These are phyloP conservation scores for Orius insidiosus DNA, from an alignment of 1,140 invertebrate genomes.

Conservation along the genomic window DNA sequence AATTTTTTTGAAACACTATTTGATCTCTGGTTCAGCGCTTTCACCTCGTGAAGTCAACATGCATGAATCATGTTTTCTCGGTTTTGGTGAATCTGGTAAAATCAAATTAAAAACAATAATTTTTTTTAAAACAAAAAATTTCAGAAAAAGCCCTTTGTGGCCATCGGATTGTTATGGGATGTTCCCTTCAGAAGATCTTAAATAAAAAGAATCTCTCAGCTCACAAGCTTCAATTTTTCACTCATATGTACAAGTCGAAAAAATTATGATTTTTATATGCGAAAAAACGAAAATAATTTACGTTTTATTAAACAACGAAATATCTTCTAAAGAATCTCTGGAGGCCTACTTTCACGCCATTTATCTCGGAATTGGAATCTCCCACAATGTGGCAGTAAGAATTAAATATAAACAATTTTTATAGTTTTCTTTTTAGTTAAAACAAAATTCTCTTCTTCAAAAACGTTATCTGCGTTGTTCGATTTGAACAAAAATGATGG, in stretches of 20 bases:
- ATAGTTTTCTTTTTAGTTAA: not conserved
- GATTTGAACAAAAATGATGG: too few species aligned
- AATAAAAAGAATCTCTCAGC: conserved; percentile 27
- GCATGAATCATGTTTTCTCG: conserved; percentile 38
- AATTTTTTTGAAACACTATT: conserved; percentile 42
- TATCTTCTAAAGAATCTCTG: conserved; percentile 27
- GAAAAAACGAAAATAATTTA: conserved; percentile 27
- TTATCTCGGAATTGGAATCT: conserved; percentile 25
- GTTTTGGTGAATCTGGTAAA: conserved; percentile 22
- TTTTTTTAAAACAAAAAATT: too few species aligned
- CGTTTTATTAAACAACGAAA: conserved; percentile 28
- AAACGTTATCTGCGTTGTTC: too few species aligned
- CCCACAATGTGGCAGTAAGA: not conserved
- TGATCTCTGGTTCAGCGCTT: conserved; percentile 30
- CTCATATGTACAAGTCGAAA: conserved; percentile 26
- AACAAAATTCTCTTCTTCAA: not conserved
- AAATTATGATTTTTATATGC: conserved; percentile 31
- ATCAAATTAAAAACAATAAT: conserved; percentile 25
- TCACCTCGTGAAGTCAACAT: conserved; percentile 33
- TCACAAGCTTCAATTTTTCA: conserved; percentile 24
- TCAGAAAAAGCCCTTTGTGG: too few species aligned
- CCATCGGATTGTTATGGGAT: conserved; percentile 24
- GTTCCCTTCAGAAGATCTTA: conserved; percentile 25
- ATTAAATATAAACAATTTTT: conserved; percentile 6
- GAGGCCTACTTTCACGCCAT: conserved; percentile 35